Conservation (phyloP, 2,113 vertebrate genomes). For the Columba janthina region DNA sequence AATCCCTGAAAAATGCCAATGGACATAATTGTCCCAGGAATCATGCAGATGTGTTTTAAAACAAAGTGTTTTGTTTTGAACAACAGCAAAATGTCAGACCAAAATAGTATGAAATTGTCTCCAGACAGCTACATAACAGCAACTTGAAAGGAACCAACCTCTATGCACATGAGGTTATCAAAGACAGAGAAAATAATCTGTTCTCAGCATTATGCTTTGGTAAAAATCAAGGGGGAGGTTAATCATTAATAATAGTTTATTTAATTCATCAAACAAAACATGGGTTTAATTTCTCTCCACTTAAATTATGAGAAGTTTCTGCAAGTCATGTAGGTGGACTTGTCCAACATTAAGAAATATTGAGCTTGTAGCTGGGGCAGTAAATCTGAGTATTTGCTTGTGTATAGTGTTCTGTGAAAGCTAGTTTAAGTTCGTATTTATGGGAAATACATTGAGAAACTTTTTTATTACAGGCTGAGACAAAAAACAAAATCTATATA, state of each 20-base stretch:
- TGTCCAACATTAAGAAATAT: neutral
- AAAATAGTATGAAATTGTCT: constrained; percentile 30
- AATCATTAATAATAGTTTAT: neutral
- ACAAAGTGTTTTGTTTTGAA: constrained; percentile 19
- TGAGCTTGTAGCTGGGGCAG: neutral
- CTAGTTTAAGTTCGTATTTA: neutral
- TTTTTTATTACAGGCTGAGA: neutral
- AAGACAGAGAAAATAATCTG: neutral
- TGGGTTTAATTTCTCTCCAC: neutral
- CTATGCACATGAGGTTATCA: neutral
- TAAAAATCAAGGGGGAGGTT: neutral
- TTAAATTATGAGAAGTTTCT: neutral
- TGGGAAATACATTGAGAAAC: neutral
- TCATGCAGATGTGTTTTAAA: neutral
- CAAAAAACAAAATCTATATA: neutral
- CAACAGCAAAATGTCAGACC: constrained; percentile 43
- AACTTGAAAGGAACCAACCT: neutral
- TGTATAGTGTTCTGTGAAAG: neutral
- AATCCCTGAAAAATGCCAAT: neutral
- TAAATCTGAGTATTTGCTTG: neutral
- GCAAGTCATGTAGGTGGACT: neutral
- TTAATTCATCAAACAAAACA: neutral
- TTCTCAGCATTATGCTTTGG: neutral
- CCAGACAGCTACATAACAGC: neutral
- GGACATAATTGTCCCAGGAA: neutral